These are phyloP conservation scores for Dermatemys mawii DNA, from an alignment of 2,113 vertebrate species.

Conservation along the genomic window DNA sequence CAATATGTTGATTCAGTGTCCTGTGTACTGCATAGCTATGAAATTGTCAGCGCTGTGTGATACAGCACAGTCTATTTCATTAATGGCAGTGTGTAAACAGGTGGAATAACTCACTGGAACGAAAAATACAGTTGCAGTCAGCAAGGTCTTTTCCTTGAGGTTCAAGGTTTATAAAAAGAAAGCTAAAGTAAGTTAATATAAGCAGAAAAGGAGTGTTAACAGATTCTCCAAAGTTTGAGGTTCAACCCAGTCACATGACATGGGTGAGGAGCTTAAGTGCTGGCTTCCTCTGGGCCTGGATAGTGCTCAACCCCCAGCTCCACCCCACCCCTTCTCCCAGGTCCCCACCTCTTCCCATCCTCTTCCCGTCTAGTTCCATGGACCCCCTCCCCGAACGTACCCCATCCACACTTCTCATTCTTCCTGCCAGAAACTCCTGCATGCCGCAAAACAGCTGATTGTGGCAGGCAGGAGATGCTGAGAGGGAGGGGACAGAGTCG, in stretches of 20 bases:
- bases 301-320: too few species aligned
- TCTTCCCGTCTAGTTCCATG: too few species aligned
- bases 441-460: too few species aligned
- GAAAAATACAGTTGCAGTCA: neutral
- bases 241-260: neutral
- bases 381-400: too few species aligned
- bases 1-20: neutral
- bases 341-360: too few species aligned
- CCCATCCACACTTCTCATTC: too few species aligned
- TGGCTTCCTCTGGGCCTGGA: too few species aligned
- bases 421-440: too few species aligned
- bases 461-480: too few species aligned
- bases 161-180: neutral
- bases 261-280: neutral
- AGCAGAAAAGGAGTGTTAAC: neutral
- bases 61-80: neutral
- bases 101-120: neutral
- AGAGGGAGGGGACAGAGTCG: too few species aligned
- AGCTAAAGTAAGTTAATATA: neutral
- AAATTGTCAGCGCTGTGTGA: neutral
- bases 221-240: neutral
- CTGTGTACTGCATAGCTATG: neutral
- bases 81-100: neutral
- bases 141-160: neutral
- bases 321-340: too few species aligned